These are phyloP conservation scores for Physocephala rufipes DNA, from an alignment of 2,888 invertebrate species.

Conservation along the genomic window DNA sequence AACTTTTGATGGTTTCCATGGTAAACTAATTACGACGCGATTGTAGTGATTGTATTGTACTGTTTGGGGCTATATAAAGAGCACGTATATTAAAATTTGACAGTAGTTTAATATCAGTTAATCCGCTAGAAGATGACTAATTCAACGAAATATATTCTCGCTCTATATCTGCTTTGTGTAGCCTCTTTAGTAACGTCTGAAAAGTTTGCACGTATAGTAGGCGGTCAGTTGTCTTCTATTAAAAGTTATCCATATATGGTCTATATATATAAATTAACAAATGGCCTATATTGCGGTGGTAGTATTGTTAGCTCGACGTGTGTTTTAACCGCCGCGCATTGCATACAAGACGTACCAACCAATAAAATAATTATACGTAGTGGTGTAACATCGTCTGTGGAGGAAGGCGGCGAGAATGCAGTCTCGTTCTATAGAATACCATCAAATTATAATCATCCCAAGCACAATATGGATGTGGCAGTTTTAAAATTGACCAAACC, in stretches of 20 bases:
- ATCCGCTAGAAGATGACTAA: too few species aligned
- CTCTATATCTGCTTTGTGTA: too few species aligned
- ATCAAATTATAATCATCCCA: neutral
- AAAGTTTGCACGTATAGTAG: constrained; percentile 12
- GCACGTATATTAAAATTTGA: too few species aligned
- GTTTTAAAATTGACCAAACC: constrained; percentile 18
- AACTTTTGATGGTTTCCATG: too few species aligned
- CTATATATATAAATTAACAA: neutral
- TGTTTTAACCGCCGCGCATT: constrained; percentile 57
- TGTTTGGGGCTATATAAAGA: too few species aligned
- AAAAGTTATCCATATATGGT: constrained; percentile 8
- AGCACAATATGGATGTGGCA: constrained; percentile 25
- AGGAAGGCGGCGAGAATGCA: constrained; percentile 11
- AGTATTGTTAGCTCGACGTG: constrained; percentile 47
- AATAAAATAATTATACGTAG: constrained; percentile 4
- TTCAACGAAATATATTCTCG: too few species aligned
- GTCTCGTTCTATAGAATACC: neutral
- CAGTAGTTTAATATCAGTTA: too few species aligned
- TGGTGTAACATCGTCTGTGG: constrained; percentile 5
- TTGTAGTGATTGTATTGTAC: too few species aligned
- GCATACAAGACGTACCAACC: constrained; percentile 42
- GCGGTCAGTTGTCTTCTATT: neutral
- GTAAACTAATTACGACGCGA: too few species aligned
- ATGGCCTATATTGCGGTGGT: constrained; percentile 53
- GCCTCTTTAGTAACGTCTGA: too few species aligned